Percentiles rank a stretch among this genome's conserved stretches.
Conservation (phyloP, 1,140 invertebrate genomes). For the Pachypeltis micranthus region DNA sequence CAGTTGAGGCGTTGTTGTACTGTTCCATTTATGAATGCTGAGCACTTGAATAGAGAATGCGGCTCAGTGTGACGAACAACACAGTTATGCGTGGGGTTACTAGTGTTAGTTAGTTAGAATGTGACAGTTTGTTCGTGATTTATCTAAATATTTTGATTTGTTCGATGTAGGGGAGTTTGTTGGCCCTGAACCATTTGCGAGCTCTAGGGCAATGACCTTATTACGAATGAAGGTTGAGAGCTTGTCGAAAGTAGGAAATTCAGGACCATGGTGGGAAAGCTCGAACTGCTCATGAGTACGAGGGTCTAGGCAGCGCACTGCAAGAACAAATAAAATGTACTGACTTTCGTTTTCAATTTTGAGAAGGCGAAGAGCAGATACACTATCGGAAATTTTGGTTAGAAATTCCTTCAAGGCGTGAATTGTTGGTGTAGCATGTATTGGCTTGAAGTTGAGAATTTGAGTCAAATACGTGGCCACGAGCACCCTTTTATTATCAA, state of each 20-base stretch:
- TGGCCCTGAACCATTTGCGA: not conserved
- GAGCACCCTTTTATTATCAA: not conserved
- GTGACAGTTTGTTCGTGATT: not conserved
- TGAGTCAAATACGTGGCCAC: not conserved
- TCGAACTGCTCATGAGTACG: not conserved
- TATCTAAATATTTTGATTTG: not conserved
- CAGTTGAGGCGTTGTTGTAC: not conserved
- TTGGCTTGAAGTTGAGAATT: not conserved
- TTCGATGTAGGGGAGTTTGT: not conserved
- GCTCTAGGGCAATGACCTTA: not conserved
- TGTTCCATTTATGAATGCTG: not conserved
- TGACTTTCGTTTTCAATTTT: not conserved
- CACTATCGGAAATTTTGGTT: not conserved
- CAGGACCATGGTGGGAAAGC: not conserved
- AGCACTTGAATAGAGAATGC: not conserved
- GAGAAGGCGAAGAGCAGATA: not conserved
- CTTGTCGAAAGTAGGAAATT: not conserved
- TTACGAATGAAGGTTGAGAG: not conserved
- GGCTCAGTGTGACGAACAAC: not conserved
- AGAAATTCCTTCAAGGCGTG: not conserved
- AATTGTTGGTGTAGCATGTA: not conserved
- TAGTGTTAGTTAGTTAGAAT: not conserved
- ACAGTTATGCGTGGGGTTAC: not conserved
- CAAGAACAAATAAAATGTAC: too few species aligned
- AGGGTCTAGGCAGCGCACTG: not conserved